phyloP scores from a whole-genome alignment of 37 sponge, comb jelly and placozoan genomes.

The Spongilla lacustris region DNA sequence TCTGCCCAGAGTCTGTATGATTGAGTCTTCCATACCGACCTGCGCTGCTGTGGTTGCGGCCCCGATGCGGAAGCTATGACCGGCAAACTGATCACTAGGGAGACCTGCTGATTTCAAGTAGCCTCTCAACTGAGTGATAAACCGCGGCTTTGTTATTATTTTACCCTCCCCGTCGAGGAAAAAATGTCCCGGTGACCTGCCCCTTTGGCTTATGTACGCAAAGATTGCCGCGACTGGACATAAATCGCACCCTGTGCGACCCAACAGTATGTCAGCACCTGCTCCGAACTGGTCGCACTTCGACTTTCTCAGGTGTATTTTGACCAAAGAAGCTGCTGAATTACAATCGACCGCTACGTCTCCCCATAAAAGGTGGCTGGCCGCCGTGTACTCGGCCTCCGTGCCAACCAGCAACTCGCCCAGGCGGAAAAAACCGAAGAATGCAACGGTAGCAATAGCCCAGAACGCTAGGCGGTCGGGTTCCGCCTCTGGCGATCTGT shows the following conservation, averaged over 20 bases:
- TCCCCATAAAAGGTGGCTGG: neutral
- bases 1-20: neutral
- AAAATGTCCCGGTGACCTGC: neutral
- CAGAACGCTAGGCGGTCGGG: neutral
- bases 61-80: conserved; percentile 21
- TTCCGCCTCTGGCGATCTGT: neutral
- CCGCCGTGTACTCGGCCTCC: neutral
- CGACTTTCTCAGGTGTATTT: conserved; percentile 6
- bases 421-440: conserved; percentile 34
- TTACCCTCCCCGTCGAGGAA: neutral
- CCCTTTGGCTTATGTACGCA: neutral
- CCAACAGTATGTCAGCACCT: neutral
- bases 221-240: conserved; percentile 9
- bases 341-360: neutral
- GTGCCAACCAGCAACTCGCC: conserved; percentile 21
- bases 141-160: neutral
- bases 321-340: neutral
- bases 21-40: conserved; percentile 1
- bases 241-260: neutral
- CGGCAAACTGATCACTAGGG: conserved; percentile 10
- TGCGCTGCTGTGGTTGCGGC: conserved; percentile 15
- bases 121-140: neutral
- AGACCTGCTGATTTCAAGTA: neutral
- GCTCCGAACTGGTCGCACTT: conserved; percentile 3
- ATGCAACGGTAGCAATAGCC: conserved; percentile 17